Base-by-base conservation (phyloP, 2,888 invertebrate species). In the Mystacides longicornis region DNA sequence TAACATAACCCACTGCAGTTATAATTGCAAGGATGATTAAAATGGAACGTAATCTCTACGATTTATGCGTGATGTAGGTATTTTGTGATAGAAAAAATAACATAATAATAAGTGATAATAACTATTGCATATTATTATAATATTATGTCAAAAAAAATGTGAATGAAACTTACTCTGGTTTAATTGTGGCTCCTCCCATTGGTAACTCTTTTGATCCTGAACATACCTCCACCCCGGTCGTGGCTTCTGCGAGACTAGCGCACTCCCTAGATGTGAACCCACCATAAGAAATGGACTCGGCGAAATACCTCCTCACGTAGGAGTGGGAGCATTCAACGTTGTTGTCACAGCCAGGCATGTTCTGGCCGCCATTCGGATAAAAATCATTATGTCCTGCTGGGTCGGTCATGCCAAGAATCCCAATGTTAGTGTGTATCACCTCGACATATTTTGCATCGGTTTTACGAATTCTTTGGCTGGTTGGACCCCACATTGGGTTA, bases 371-470 rank as follows among this genome's bases (percentile, higher is more conserved):
- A 70, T 33, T 75, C 71, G 7, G 72, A 61, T 71, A 75, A 62
- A 72, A 72, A 57, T 75, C 74, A 0, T 70, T 69, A 57, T 70
- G 73, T 73, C 76, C 77, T 69, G 74, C 68, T 66, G 74, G 69
- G 48, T 72, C 72, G 62, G 66, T 69, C 9, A 74, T 57, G 45
- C 76, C 77, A 53, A 76, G 62, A 23, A 72, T 61, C 0, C 75
- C 76, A 19, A 64, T 68, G 56, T 73, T 75, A 1, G 70, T 75
- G 49, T 77, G 77, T 18, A 77, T 68, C 1, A 73, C 71, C 46
- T 76, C 75, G 1, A 77, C 74, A 23, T 69, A 73, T n/a, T 60
- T 64, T 0, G 74, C 77, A 57, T 77, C 75, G 1, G 65, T 66
- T 1, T 61, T 23, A 0, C 56, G 59, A 0, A 76, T 52, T 9